These are phyloP conservation scores for Lerista edwardsae DNA, from an alignment of 2,797 vertebrate genomes.

Conservation along the genomic window DNA sequence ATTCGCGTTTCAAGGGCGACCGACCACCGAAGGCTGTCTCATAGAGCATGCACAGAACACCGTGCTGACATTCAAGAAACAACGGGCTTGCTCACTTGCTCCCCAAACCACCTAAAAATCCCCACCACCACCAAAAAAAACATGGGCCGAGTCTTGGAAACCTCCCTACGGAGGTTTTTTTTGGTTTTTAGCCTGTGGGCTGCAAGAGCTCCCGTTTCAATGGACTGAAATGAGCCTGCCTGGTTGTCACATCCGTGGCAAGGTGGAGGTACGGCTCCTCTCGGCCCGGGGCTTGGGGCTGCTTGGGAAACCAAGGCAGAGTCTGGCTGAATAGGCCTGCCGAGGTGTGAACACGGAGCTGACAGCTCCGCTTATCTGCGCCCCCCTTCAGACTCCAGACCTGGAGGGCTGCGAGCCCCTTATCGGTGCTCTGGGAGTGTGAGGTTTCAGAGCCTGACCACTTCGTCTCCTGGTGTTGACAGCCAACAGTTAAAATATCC, in stretches of 20 bases:
- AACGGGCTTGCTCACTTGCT: no score
- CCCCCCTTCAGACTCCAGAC: slow-evolving; percentile 61
- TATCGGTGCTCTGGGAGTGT: slow-evolving; percentile 65
- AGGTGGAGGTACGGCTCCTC: no score
- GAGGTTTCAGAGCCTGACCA: slow-evolving; percentile 40
- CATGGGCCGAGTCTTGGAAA: no score
- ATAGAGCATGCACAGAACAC: no score
- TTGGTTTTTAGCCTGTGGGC: no score
- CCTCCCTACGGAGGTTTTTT: no score
- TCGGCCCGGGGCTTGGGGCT: slow-evolving; percentile 27
- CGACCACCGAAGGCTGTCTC: no score
- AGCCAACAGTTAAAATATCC: slow-evolving; percentile 63
- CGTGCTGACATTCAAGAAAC: no score
- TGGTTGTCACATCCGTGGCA: no score
- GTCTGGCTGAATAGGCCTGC: slow-evolving; percentile 34
- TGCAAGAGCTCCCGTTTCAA: no score
- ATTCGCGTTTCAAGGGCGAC: no score
- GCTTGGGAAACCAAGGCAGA: not conserved
- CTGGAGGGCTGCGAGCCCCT: slow-evolving; percentile 46
- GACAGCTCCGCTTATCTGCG: slow-evolving; percentile 69
- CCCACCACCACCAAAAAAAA: not conserved
- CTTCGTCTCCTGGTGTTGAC: slow-evolving; percentile 37
- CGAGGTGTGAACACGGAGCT: slow-evolving; percentile 49
- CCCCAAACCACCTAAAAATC: not conserved
- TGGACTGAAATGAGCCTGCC: no score